These are phyloP conservation scores for Gastracanthus pulcherrimus DNA, from an alignment of 2,888 invertebrate genomes.

Conservation along the genomic window DNA sequence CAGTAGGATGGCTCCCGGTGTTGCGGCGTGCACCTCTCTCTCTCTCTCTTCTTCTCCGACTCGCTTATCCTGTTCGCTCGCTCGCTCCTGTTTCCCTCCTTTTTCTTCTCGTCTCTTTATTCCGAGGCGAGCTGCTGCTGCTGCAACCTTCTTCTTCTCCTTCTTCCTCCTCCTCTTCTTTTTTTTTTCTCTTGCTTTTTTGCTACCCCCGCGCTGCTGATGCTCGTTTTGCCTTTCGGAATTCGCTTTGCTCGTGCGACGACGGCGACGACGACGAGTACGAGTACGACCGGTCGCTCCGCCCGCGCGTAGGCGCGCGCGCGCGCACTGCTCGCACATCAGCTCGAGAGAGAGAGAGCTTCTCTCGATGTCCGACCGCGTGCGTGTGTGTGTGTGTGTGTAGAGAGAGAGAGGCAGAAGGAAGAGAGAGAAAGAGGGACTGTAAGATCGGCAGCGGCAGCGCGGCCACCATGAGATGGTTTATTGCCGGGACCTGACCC, in stretches of 20 bases:
- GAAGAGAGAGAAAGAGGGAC: background rate
- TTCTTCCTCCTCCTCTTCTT: constrained; percentile 8
- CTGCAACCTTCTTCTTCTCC: constrained; percentile 9
- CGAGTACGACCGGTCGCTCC: constrained; percentile 62
- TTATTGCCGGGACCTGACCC: constrained; percentile 77
- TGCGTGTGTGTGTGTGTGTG: background rate
- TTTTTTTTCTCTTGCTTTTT: constrained; percentile 26
- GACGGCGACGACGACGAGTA: constrained; percentile 20
- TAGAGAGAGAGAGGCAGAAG: constrained; percentile 1
- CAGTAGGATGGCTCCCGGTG: constrained; percentile 76
- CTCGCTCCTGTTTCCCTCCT: constrained; percentile 44
- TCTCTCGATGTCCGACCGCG: constrained; percentile 55
- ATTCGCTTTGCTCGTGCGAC: constrained; percentile 72
- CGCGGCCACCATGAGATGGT: constrained; percentile 75
- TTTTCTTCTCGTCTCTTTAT: constrained; percentile 52
- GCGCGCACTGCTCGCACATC: background rate
- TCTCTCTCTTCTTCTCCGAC: constrained; percentile 19
- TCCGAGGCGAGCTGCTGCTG: constrained; percentile 51
- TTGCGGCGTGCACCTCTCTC: constrained; percentile 67
- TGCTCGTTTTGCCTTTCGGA: constrained; percentile 72
- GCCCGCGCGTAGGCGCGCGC: constrained; percentile 73
- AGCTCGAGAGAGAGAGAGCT: constrained; percentile 57
- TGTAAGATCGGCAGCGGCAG: constrained; percentile 43
- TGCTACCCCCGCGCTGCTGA: constrained; percentile 57
- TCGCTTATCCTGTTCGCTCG: constrained; percentile 49